Conservation (phyloP, 2,888 invertebrate genomes). For the Zaprionus lineosus region DNA sequence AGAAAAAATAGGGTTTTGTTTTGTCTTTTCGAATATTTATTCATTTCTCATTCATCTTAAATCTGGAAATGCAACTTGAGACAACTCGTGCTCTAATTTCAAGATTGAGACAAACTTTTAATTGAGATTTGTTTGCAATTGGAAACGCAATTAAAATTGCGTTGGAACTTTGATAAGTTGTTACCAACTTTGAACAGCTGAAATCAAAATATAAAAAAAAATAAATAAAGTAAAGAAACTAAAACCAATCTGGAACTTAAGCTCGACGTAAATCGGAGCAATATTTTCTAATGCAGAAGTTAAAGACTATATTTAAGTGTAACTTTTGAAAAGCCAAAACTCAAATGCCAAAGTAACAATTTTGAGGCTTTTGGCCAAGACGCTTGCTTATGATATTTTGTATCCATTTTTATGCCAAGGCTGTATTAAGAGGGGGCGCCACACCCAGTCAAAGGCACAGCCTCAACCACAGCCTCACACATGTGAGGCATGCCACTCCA, state of each 20-base stretch:
- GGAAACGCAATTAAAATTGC: constrained; percentile 62
- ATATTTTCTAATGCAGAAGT: too few species aligned
- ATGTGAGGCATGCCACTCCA: constrained; percentile 36
- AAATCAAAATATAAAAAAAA: constrained; percentile 59
- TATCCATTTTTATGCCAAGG: constrained; percentile 58
- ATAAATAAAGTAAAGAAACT: too few species aligned
- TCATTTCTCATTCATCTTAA: too few species aligned
- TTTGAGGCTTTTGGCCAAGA: constrained; percentile 53
- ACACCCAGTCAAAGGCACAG: constrained; percentile 42
- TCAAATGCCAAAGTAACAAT: constrained; percentile 42
- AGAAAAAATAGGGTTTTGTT: constrained; percentile 7
- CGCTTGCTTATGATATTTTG: constrained; percentile 25
- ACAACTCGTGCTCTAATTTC: constrained; percentile 48
- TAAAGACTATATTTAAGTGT: constrained; percentile 56
- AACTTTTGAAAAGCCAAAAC: constrained; percentile 28
- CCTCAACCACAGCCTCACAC: constrained; percentile 42
- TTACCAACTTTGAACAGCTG: constrained; percentile 25
- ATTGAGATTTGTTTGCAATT: constrained; percentile 54
- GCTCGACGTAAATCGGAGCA: too few species aligned
- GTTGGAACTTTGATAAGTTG: constrained; percentile 36
- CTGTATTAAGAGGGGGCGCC: constrained; percentile 45
- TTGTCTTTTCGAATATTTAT: too few species aligned
- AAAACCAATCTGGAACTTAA: too few species aligned
- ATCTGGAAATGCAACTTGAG: constrained; percentile 12
- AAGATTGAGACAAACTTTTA: constrained; percentile 54